Conservation (phyloP, 2,888 invertebrate species). For the Sarcophaga variegata region DNA sequence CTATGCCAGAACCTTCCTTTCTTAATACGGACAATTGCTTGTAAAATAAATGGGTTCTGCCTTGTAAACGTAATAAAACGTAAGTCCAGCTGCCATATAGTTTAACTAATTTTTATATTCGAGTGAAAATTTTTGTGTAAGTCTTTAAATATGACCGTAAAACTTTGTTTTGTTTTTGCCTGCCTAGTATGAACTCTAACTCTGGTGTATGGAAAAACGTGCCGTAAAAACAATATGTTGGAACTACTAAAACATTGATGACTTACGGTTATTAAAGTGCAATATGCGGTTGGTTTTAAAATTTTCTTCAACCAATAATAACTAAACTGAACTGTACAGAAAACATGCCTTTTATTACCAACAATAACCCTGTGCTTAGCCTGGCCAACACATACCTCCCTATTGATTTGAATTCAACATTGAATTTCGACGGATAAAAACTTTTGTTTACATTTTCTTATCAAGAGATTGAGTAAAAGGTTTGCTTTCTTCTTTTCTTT, state of each 20-base stretch:
- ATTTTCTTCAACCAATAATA: constrained; percentile 51
- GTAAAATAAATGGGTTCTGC: not conserved
- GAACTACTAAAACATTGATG: constrained; percentile 63
- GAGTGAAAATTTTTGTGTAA: constrained; percentile 16
- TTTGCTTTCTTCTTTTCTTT: constrained; percentile 9
- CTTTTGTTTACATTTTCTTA: constrained; percentile 29
- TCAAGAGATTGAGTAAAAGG: constrained; percentile 40
- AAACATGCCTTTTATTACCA: constrained; percentile 16
- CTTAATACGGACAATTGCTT: too few relatives aligned
- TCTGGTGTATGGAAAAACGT: not conserved
- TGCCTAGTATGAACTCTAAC: constrained; percentile 23
- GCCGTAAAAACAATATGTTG: constrained; percentile 27
- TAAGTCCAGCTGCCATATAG: not conserved
- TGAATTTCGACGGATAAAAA: constrained; percentile 1
- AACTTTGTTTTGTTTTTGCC: constrained; percentile 22
- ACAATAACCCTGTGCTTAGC: not conserved
- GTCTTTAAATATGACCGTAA: constrained; percentile 12
- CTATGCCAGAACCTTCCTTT: too few relatives aligned
- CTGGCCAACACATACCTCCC: not conserved
- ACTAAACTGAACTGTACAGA: constrained; percentile 22
- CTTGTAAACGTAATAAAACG: not conserved
- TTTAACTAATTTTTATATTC: not conserved
- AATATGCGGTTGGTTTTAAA: constrained; percentile 58
- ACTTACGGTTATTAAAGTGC: constrained; percentile 63
- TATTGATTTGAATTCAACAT: not conserved